These are phyloP conservation scores for Ceratosolen solmsi DNA, from an alignment of 1,140 invertebrate genomes.

Conservation along the genomic window DNA sequence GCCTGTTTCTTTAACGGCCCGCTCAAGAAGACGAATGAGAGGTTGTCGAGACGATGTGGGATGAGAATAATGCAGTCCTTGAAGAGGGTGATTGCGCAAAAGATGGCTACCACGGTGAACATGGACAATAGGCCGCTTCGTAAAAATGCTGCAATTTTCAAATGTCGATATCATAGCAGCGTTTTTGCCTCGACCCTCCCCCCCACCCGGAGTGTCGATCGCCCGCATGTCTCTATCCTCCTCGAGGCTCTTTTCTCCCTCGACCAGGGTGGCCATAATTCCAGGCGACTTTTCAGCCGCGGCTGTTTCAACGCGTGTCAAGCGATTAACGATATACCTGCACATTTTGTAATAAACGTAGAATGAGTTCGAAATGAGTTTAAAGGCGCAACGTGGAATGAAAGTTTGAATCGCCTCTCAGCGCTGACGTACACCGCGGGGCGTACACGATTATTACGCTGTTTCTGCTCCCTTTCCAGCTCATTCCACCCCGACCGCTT, in stretches of 20 bases:
- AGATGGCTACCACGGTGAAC: constrained; percentile 9
- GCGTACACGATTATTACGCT: constrained; percentile 44
- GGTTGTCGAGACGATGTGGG: neutral
- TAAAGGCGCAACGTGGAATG: constrained; percentile 37
- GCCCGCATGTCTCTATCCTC: neutral
- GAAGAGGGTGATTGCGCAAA: constrained; percentile 31
- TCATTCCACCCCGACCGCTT: neutral
- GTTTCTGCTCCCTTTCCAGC: neutral
- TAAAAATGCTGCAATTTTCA: constrained; percentile 58
- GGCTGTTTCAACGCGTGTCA: constrained; percentile 7
- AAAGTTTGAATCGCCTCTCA: constrained; percentile 37
- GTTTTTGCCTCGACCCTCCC: neutral
- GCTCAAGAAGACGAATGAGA: neutral
- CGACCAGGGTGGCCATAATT: too few species aligned
- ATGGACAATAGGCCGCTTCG: constrained; percentile 54
- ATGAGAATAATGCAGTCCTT: constrained; percentile 1
- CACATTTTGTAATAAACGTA: constrained; percentile 45
- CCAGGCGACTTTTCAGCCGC: neutral
- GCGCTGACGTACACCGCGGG: constrained; percentile 24
- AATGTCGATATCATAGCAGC: constrained; percentile 59
- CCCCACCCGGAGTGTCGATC: neutral
- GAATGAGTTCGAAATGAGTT: constrained; percentile 48
- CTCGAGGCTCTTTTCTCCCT: neutral
- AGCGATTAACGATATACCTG: constrained; percentile 43
- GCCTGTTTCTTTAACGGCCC: too few species aligned